Evolutionary conservation across 2,888 invertebrate species (phyloP), one percentile per base, ranked within the genome.

Genomic region (Tyria jacobaeae): DNA sequence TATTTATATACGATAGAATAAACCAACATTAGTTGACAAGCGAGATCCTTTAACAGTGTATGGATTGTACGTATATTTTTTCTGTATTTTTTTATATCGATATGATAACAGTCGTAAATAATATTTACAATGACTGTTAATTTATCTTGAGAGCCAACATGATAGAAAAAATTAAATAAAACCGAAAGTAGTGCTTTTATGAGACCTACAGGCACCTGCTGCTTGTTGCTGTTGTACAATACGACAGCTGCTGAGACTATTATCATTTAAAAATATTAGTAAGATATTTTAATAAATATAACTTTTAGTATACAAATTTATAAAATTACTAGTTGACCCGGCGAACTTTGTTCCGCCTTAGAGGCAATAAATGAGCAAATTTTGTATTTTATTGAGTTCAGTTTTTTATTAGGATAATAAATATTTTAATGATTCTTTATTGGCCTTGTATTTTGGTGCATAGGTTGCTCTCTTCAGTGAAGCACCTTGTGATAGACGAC

Each of bases 141-240:
- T 80, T 76, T 75, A 70, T 78, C 63, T 64, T 66, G 41, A 71
- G 58, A 70, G 62, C 70, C 61, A 70, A 71, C 60, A 60, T 50
- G 34, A 52, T 55, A 58, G 60, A 72, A 80, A 77, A 80, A 78
- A 78, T 59, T 57, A 52, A 64, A 75, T 73, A 76, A 79, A 81
- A 79, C 68, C 65, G 79, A 82, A 81, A 80, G 81, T 68, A 53
- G 65, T 21, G 53, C 57, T 58, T 55, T 60, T 69, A 71, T 71
- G 65, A 71, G 70, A n/a, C n/a, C 64, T 57, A 61, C 60, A 57
- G 56, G 70, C 81, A 82, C 77, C 81, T 81, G 80, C 74, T 52
- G 44, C 12, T 14, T 35, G 25, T 27, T 24, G 41, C 57, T 57
- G n/a, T n/a, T n/a, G n/a, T n/a, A 70, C 72, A 72, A 73, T 71